Base-by-base conservation (phyloP, 2,888 invertebrate species). In the Drosophila melanosoma region DNA sequence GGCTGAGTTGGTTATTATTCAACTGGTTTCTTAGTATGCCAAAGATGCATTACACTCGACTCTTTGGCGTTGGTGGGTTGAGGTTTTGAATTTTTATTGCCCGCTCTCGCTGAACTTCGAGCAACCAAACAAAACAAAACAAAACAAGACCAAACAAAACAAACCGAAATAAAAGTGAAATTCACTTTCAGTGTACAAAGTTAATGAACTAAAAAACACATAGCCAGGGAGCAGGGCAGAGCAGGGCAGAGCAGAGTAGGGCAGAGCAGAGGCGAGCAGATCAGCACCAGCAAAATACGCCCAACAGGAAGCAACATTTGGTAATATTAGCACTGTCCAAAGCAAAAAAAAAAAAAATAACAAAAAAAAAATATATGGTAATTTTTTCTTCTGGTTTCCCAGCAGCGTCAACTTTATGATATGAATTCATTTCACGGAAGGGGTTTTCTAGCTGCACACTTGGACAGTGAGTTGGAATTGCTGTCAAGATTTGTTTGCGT, bases 21-120 rank as follows among this genome's bases (percentile, higher is more conserved):
- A 84, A 89, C 89, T 87, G 89, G 87, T 84, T 84, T 89, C 84
- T 87, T 66, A 74, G 83, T 77, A 82, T 82, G 88, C 73, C 71
- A 70, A 68, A 76, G 69, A 69, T 76, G 77, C 70, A 81, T 66
- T 80, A 72, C 61, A 65, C 81, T 54, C 48, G 52, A 42, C 45
- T 58, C 52, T 20, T 23, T 32, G 42, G 36, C 56, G 51, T 49
- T 29, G 45, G 33, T 33, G 48, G 60, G 49, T 56, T 60, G 62
- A 63, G 78, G 48, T 8, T 58, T 68, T 68, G 64, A 66, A 71
- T 64, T 58, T 72, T 76, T 76, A 76, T 81, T 52, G 63, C 52
- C 33, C 23, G 67, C 69, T 77, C 85, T 77, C 89, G 89, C 79
- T 85, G 85, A 89, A 85, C 82, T 85, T 85, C 85, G 87, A 66